These are phyloP conservation scores for Lomographa bimaculata DNA, from an alignment of 2,888 invertebrate species.

Conservation along the genomic window DNA sequence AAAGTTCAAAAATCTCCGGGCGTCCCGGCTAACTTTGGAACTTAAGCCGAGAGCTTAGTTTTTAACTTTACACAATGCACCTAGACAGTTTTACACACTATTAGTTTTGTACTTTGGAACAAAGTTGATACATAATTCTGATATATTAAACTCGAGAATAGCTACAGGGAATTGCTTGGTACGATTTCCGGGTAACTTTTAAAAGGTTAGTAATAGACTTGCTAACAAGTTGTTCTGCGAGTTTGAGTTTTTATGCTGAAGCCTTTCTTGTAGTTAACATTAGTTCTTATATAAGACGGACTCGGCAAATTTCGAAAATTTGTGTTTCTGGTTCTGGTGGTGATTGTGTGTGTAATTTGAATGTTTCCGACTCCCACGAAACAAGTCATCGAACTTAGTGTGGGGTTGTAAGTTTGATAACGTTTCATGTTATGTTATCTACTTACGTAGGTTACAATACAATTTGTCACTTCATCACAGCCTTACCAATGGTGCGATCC, in stretches of 20 bases:
- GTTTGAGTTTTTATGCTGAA: constrained; percentile 17
- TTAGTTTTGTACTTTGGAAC: constrained; percentile 52
- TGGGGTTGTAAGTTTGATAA: too few species aligned
- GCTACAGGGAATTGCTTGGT: constrained; percentile 24
- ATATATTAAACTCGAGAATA: constrained; percentile 23
- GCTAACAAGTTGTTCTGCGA: constrained; percentile 20
- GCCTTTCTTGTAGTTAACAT: constrained; percentile 16
- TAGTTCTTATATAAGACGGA: constrained; percentile 5
- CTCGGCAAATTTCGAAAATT: too few species aligned
- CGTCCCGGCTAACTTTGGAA: constrained; percentile 36
- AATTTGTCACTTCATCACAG: too few species aligned
- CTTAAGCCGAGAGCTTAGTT: constrained; percentile 43
- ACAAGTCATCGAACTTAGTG: too few species aligned
- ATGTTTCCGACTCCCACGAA: too few species aligned
- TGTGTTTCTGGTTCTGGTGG: too few species aligned
- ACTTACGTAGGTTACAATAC: too few species aligned
- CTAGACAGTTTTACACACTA: constrained; percentile 53
- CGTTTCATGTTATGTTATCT: too few species aligned
- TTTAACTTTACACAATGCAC: constrained; percentile 48
- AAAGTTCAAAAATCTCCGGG: constrained; percentile 70
- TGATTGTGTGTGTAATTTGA: too few species aligned
- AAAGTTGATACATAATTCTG: constrained; percentile 34
- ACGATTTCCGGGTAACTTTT: constrained; percentile 21
- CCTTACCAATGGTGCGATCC: too few species aligned
- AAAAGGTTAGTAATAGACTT: constrained; percentile 25